phyloP scores from a whole-genome alignment of 2,888 invertebrate species.

The Stenichneumon culpator region DNA sequence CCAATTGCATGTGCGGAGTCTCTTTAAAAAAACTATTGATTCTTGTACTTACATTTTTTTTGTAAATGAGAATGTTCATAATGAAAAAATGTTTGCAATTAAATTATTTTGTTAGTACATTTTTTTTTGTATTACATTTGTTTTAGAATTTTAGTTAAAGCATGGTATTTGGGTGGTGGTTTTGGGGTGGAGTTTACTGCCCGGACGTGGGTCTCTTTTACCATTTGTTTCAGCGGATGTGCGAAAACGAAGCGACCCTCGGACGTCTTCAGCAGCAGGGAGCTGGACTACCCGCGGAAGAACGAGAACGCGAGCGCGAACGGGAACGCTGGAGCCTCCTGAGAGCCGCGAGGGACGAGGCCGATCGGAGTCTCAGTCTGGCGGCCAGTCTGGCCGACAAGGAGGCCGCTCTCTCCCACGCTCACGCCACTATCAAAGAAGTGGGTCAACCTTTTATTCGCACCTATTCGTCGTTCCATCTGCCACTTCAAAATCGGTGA shows the following conservation, averaged over 20 bases:
- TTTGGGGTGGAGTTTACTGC: conserved; percentile 82
- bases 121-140: background rate
- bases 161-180: conserved; percentile 76
- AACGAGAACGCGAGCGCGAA: conserved; percentile 91
- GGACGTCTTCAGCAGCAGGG: conserved; percentile 95
- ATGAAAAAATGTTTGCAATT: no score
- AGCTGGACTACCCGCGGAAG: conserved; percentile 94
- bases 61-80: no score
- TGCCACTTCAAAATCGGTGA: background rate
- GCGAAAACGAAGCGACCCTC: conserved; percentile 91
- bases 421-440: conserved; percentile 94
- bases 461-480: conserved; percentile 9
- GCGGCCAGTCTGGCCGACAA: conserved; percentile 95
- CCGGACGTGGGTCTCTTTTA: conserved; percentile 83
- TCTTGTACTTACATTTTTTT: background rate
- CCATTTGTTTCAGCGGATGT: conserved; percentile 88
- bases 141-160: conserved; percentile 29
- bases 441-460: conserved; percentile 84
- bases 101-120: background rate
- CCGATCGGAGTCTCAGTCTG: conserved; percentile 94
- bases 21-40: no score
- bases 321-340: conserved; percentile 95
- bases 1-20: background rate
- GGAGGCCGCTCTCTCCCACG: conserved; percentile 94
- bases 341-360: conserved; percentile 95